A percentile compares a stretch with the other conserved stretches of the same genome.
phyloP scores from a whole-genome alignment of 37 sponge, comb jelly and placozoan genomes.

The Petrosia ficiformis region DNA sequence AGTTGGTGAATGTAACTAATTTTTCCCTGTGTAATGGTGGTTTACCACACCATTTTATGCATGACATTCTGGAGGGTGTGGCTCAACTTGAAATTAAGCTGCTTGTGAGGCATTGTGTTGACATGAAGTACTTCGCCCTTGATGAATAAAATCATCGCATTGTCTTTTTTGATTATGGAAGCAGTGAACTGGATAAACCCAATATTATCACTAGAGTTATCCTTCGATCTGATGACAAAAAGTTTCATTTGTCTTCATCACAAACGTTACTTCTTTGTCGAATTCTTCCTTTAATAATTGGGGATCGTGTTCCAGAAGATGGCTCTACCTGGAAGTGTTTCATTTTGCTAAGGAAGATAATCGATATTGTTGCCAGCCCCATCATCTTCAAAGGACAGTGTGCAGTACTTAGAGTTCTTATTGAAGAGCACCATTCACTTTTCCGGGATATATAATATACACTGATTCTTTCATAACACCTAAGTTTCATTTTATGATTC shows the following conservation, averaged over 20 bases:
- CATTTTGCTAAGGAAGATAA: slow-evolving; percentile 9
- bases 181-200: slow-evolving; percentile 7
- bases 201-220: not conserved
- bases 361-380: not conserved
- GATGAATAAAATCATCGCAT: slow-evolving; percentile 7
- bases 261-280: not conserved
- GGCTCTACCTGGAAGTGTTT: slow-evolving; percentile 7
- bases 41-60: slow-evolving; percentile 53
- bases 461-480: too few relatives aligned
- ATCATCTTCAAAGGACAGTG: not conserved
- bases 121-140: not conserved
- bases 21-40: slow-evolving; percentile 32
- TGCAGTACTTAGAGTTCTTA: slow-evolving; percentile 3
- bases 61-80: slow-evolving; percentile 44
- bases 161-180: slow-evolving; percentile 13
- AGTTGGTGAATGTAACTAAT: slow-evolving; percentile 1
- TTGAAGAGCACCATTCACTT: slow-evolving; percentile 8
- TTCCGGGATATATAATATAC: slow-evolving; percentile 7
- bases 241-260: not conserved
- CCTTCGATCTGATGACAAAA: slow-evolving; percentile 1
- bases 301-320: slow-evolving; percentile 20
- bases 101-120: not conserved
- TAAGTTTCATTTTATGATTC: too few relatives aligned
- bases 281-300: slow-evolving; percentile 23
- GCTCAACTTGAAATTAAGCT: slow-evolving; percentile 24